These are phyloP conservation scores for Drosophila rhopaloa DNA, from an alignment of 1,140 invertebrate species.

Conservation along the genomic window DNA sequence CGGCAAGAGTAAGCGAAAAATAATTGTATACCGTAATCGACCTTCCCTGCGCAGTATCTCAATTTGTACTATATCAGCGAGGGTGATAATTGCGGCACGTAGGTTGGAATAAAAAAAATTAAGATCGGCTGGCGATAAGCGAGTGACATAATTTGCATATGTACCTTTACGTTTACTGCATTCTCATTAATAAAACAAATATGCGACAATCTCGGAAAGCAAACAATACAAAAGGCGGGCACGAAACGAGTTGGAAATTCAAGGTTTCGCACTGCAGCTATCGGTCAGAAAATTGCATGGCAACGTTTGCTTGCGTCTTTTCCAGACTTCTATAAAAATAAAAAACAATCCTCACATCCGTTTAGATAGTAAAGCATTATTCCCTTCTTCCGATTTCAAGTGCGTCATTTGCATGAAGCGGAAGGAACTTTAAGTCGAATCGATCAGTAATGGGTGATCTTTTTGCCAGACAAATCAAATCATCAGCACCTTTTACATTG, in stretches of 20 bases:
- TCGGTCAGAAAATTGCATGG: conserved; percentile 3
- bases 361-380: neutral
- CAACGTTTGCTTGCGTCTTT: neutral
- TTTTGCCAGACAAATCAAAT: too few relatives aligned
- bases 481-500: too few relatives aligned
- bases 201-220: conserved; percentile 13
- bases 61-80: conserved; percentile 16
- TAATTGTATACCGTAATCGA: conserved; percentile 1
- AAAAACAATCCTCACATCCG: conserved; percentile 13
- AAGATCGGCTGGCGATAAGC: conserved; percentile 5
- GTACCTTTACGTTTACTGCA: neutral
- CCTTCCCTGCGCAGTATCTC: neutral
- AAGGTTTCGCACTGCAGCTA: conserved; percentile 20
- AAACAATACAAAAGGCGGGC: conserved; percentile 16
- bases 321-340: neutral
- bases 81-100: conserved; percentile 14
- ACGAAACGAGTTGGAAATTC: conserved; percentile 21
- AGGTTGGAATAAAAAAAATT: neutral
- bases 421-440: too few relatives aligned
- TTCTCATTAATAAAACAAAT: conserved; percentile 46
- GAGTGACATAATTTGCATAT: conserved; percentile 10
- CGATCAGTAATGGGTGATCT: neutral
- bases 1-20: neutral
- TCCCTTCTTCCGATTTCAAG: conserved; percentile 1
- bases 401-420: neutral